phyloP scores from a whole-genome alignment of 1,140 invertebrate genomes.

The Halyomorpha halys region DNA sequence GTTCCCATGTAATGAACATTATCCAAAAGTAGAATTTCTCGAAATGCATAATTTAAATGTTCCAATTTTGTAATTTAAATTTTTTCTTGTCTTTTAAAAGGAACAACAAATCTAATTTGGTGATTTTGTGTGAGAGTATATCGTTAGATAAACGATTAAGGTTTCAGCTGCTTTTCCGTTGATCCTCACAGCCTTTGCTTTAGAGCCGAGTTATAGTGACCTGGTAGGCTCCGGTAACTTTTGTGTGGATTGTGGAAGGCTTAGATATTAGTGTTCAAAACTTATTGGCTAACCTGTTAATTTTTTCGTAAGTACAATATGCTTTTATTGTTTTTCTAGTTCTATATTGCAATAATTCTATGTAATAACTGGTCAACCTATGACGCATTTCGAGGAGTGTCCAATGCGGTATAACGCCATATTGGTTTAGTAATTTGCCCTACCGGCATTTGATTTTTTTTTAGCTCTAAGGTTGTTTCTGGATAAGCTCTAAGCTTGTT shows the following conservation, averaged over 20 bases:
- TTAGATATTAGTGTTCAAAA: constrained; percentile 27
- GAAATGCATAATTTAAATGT: too few relatives aligned
- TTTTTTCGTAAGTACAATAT: constrained; percentile 23
- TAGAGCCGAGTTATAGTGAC: constrained; percentile 22
- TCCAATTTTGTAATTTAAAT: too few relatives aligned
- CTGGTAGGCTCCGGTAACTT: constrained; percentile 12
- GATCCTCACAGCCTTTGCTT: constrained; percentile 20
- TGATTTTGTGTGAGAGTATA: too few relatives aligned
- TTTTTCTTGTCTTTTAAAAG: too few relatives aligned
- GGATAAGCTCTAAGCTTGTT: too few relatives aligned
- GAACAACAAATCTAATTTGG: too few relatives aligned
- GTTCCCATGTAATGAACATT: too few relatives aligned
- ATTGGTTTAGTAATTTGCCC: constrained; percentile 21
- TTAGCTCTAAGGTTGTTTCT: too few relatives aligned
- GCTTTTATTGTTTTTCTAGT: background rate
- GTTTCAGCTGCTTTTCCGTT: constrained; percentile 9
- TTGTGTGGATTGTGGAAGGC: constrained; percentile 24
- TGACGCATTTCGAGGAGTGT: constrained; percentile 26
- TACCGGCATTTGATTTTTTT: constrained; percentile 15
- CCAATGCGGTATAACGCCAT: constrained; percentile 24
- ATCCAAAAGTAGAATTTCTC: too few relatives aligned
- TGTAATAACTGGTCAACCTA: background rate
- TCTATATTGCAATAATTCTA: constrained; percentile 2
- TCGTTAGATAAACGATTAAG: constrained; percentile 4
- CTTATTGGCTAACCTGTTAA: constrained; percentile 19